Percentiles rank a stretch among this genome's conserved stretches.
These are phyloP conservation scores for Heptranchias perlo DNA, from an alignment of 2,113 vertebrate genomes.

Conservation along the genomic window DNA sequence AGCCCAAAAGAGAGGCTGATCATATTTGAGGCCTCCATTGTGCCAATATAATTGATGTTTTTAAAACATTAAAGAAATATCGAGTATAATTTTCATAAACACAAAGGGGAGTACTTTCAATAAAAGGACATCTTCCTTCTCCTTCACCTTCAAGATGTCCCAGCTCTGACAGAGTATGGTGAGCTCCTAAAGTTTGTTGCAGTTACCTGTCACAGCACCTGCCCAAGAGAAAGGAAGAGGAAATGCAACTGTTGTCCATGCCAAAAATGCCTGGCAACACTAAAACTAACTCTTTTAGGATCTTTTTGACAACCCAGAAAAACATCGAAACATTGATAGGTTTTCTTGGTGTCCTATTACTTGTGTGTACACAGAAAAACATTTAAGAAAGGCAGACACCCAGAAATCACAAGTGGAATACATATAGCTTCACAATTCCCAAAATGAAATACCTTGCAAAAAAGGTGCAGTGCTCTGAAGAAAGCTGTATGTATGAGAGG, in stretches of 20 bases:
- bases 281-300: background rate
- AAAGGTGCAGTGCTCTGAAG: no score
- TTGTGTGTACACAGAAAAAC: background rate
- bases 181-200: background rate
- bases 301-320: background rate
- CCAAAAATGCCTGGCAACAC: background rate
- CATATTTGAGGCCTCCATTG: background rate
- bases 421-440: background rate
- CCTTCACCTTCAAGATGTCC: background rate
- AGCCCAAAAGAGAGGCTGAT: background rate
- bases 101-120: background rate
- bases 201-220: background rate
- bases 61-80: background rate
- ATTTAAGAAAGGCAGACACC: background rate
- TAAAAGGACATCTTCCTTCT: background rate
- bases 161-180: background rate
- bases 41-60: background rate
- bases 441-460: background rate
- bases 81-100: background rate
- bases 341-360: background rate
- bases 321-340: background rate
- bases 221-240: background rate
- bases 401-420: background rate
- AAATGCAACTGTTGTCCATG: background rate
- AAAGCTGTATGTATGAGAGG: no score